Base-by-base conservation (phyloP, 2,797 vertebrate species). In the Hipposideros larvatus region DNA sequence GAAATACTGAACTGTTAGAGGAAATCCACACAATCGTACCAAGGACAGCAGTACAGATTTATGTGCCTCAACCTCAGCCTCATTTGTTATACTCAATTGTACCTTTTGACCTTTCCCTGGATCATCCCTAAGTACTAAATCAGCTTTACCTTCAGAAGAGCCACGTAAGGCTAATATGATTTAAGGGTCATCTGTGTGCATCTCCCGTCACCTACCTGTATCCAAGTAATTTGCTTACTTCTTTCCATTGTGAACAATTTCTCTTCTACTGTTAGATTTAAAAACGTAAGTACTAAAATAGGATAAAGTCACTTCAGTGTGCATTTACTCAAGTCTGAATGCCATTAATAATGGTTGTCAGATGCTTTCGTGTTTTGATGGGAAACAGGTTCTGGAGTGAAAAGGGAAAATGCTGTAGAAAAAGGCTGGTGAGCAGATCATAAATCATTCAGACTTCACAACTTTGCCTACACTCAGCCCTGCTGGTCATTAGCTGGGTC, bases 101-200 rank as follows among this genome's bases (percentile, higher is more conserved):
- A 95, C 34, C 63, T 73, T 89, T 37, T 80, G 89, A 55, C 75
- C 74, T 77, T 89, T 85, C 37, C 24, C 31, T 59, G 34, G 57
- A 87, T 83, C 37, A 34, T 88, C 59, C 51, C 57, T 93, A 87
- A 79, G 34, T 37, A 88, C 51, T 94, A 73, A 82, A 70, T 86
- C 91, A 91, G 86, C 73, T 90, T 96, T 89, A 83, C 46, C 57
- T 57, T 83, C 61, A 84, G 14, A 91, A 93, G 74, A 91, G n/a
- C 21, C 84, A 84, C 53, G 15, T 21, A 86, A 93, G 31, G 37
- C 74, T 61, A 87, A 90, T 75, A n/a, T 28, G 51, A 96, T 48
- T 68, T 66, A 82, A 91, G 22, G n/a, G 37, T 86, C 48, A 74
- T 46, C 48, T 78, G 75, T 34, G 19, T n/a, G 80, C 10, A 24